A percentile compares a stretch with the other conserved stretches of the same genome.
These are phyloP conservation scores for Diplazon laetatorius DNA, from an alignment of 2,888 invertebrate genomes.

Conservation along the genomic window DNA sequence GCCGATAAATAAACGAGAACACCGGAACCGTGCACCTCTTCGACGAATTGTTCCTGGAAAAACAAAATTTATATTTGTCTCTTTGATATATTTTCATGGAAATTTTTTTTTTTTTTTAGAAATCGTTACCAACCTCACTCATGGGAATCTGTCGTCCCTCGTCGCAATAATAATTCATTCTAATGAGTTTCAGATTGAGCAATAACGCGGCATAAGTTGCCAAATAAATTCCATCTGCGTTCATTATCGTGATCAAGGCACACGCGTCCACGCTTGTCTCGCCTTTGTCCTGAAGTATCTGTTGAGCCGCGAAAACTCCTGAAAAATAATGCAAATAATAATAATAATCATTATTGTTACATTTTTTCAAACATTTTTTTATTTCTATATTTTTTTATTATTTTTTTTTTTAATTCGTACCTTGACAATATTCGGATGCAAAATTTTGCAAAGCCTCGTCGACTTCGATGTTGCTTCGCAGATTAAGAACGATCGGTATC, in stretches of 20 bases:
- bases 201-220: conserved; percentile 94
- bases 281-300: conserved; percentile 76
- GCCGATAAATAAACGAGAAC: conserved; percentile 96
- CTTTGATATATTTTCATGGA: not conserved
- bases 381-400: not conserved
- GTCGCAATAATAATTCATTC: conserved; percentile 88
- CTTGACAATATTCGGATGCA: conserved; percentile 94
- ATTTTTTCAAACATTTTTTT: not conserved
- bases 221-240: conserved; percentile 97
- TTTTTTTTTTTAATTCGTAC: conserved; percentile 82
- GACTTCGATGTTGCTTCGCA: conserved; percentile 93
- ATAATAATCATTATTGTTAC: not conserved
- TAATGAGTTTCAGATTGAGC: conserved; percentile 91
- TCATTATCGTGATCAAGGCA: conserved; percentile 90
- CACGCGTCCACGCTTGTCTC: conserved; percentile 78
- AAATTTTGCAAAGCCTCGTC: conserved; percentile 96
- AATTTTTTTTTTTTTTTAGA: not conserved
- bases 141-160: conserved; percentile 82
- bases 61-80: not conserved
- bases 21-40: conserved; percentile 95
- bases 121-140: conserved; percentile 82
- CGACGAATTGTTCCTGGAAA: conserved; percentile 92
- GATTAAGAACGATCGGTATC: conserved; percentile 89
- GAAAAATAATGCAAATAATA: conserved; percentile 13
- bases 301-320: conserved; percentile 79